Conservation (phyloP, 2,797 vertebrate genomes). For the Poliocrania exsul region DNA sequence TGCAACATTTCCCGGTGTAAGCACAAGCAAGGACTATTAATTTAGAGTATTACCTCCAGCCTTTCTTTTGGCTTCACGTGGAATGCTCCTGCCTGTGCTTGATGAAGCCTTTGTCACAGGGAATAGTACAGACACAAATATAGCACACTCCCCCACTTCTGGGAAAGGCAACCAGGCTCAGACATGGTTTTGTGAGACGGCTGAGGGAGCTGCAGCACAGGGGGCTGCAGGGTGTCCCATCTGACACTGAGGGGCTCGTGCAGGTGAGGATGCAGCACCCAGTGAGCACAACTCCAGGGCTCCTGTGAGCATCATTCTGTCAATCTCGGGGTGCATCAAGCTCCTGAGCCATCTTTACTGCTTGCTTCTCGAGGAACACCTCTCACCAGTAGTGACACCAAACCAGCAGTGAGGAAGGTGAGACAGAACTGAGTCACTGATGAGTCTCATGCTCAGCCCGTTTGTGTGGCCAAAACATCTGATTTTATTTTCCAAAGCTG, state of each 20-base stretch:
- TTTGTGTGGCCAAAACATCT: neutral
- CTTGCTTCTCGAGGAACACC: rapidly evolving
- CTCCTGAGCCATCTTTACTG: neutral
- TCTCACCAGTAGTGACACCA: rapidly evolving
- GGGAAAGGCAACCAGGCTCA: neutral
- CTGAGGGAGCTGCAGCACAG: neutral
- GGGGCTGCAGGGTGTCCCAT: neutral
- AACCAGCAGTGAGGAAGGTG: neutral
- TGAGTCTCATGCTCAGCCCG: rapidly evolving
- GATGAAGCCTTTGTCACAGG: neutral
- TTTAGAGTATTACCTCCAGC: neutral
- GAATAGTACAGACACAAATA: neutral
- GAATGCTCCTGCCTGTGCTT: neutral
- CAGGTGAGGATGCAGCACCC: neutral
- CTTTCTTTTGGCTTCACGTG: neutral
- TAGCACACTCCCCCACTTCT: rapidly evolving
- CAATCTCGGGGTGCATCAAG: rapidly evolving
- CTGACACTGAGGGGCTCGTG: rapidly evolving
- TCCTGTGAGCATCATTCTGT: neutral
- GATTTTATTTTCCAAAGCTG: slow-evolving; percentile 32
- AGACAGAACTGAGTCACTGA: neutral
- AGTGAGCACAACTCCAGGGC: neutral
- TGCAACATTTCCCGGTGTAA: neutral
- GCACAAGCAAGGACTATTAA: neutral
- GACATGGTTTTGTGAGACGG: neutral